phyloP scores from a whole-genome alignment of 1,140 invertebrate genomes.

The Cepaea nemoralis region DNA sequence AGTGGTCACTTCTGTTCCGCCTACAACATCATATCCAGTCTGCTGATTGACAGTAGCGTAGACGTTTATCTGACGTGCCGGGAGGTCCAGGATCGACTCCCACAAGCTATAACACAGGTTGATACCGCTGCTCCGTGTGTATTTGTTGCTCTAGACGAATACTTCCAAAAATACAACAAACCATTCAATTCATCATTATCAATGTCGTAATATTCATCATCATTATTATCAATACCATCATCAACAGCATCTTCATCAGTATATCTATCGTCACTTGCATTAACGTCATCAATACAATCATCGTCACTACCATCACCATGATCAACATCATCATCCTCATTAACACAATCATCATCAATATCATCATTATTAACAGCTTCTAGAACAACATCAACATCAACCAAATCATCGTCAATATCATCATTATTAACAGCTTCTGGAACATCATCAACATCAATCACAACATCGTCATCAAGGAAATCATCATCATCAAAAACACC shows the following conservation, averaged over 20 bases:
- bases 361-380: too few species aligned
- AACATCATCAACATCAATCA: too few species aligned
- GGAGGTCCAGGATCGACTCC: background rate
- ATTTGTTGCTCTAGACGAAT: background rate
- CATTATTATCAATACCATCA: constrained; percentile 16
- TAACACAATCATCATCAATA: too few species aligned
- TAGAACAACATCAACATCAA: too few species aligned
- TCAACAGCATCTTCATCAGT: constrained; percentile 1
- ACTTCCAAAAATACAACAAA: constrained; percentile 3
- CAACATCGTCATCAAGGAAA: too few species aligned
- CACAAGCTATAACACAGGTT: background rate
- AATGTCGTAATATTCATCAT: background rate
- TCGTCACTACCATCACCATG: too few species aligned
- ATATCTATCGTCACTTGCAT: too few species aligned
- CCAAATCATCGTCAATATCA: too few species aligned
- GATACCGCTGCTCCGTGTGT: background rate
- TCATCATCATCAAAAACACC: too few species aligned
- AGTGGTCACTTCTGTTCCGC: constrained; percentile 4
- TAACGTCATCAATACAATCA: too few species aligned
- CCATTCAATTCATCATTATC: constrained; percentile 3
- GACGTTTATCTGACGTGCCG: background rate
- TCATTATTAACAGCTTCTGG: too few species aligned
- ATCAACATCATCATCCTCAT: too few species aligned
- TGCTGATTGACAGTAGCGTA: background rate
- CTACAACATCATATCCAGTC: background rate